A percentile compares a stretch with the other conserved stretches of the same genome.
Evolutionary conservation across 1,140 invertebrate genomes (phyloP).

Genomic region (Nasonia longicornis): DNA sequence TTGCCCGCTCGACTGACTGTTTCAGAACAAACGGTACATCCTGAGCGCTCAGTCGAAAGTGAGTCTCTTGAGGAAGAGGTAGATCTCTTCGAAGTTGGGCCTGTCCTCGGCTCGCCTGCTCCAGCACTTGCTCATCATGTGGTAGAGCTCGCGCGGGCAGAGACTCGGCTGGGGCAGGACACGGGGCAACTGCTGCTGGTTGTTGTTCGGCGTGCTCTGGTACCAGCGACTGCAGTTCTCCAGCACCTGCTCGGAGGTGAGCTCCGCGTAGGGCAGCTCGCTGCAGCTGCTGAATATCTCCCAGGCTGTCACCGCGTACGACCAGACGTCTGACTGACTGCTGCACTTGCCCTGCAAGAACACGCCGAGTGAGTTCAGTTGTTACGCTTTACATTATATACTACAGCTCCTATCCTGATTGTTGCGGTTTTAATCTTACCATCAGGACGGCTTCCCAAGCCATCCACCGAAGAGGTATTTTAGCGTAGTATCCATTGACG

Average conservation of each 20-base stretch:
- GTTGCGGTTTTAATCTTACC: conserved; percentile 67
- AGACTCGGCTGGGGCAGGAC: conserved; percentile 69
- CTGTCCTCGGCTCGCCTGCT: conserved; percentile 75
- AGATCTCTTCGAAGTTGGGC: conserved; percentile 80
- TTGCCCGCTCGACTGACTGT: background rate
- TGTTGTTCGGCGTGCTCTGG: conserved; percentile 60
- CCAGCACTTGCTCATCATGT: conserved; percentile 84
- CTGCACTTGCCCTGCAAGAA: conserved; percentile 76
- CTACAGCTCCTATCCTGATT: background rate
- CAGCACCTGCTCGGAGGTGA: conserved; percentile 82
- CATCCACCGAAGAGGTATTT: conserved; percentile 90
- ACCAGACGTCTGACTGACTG: conserved; percentile 82
- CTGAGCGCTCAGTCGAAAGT: conserved; percentile 69
- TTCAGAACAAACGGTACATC: background rate
- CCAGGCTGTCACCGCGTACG: conserved; percentile 84
- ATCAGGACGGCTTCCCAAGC: conserved; percentile 85
- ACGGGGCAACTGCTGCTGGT: conserved; percentile 57
- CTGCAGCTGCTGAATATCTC: conserved; percentile 81
- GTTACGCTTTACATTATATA: no score
- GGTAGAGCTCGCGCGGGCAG: conserved; percentile 78
- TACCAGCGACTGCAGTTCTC: conserved; percentile 81
- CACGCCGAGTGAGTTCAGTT: background rate
- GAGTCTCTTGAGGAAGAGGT: conserved; percentile 80
- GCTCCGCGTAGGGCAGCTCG: conserved; percentile 79
- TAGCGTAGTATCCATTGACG: conserved; percentile 83